A percentile compares a stretch with the other conserved stretches of the same genome.
These are phyloP conservation scores for Oxyruncus cristatus DNA, from an alignment of 2,113 vertebrate species.

Conservation along the genomic window DNA sequence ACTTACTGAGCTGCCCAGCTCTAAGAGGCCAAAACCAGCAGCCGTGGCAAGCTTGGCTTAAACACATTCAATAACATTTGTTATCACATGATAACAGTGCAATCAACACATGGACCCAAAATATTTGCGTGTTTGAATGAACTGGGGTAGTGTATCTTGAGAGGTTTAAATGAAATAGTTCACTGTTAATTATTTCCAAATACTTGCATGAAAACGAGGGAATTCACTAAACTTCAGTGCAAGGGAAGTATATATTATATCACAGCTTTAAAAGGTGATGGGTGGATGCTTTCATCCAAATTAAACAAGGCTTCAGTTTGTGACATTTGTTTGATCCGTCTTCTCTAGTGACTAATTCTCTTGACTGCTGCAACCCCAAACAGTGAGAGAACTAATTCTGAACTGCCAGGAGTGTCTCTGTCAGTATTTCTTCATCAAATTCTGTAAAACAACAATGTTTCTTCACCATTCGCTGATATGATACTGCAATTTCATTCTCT, in stretches of 20 bases:
- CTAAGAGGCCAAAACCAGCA: background rate
- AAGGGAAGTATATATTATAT: background rate
- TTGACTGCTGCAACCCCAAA: background rate
- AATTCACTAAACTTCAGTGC: background rate
- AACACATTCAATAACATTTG: background rate
- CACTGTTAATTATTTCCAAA: background rate
- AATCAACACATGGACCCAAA: background rate
- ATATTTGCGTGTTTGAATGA: background rate
- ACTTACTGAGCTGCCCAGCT: background rate
- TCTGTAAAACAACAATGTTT: background rate
- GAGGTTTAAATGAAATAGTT: background rate
- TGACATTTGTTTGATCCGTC: background rate
- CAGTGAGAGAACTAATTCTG: background rate
- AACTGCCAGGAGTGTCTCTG: background rate
- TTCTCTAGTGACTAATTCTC: background rate
- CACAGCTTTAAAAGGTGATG: background rate
- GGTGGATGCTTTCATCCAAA: background rate
- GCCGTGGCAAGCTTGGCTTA: background rate
- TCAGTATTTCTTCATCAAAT: background rate
- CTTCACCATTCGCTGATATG: background rate
- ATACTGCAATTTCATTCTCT: background rate
- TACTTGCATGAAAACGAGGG: background rate
- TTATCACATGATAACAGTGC: background rate
- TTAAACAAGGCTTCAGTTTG: background rate
- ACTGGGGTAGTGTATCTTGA: background rate